A percentile compares a stretch with the other conserved stretches of the same genome.
These are phyloP conservation scores for Erebia aethiops DNA, from an alignment of 2,888 invertebrate species.

Conservation along the genomic window DNA sequence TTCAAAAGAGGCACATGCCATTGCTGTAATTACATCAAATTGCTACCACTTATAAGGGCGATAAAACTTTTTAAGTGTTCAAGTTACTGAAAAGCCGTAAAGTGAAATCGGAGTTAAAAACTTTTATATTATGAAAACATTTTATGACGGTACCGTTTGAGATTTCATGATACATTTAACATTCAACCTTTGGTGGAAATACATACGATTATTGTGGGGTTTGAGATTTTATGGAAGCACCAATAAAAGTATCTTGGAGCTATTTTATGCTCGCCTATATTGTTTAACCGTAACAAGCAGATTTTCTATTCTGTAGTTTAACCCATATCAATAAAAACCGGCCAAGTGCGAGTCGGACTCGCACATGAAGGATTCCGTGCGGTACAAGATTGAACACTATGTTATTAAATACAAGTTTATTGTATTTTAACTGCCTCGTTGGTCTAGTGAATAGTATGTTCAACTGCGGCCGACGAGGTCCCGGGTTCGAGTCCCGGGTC, in stretches of 20 bases:
- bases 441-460: no score
- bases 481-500: no score
- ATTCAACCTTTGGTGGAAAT: not conserved
- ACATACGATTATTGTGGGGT: not conserved
- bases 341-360: no score
- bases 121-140: constrained; percentile 19
- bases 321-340: no score
- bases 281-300: no score
- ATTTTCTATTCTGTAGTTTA: no score
- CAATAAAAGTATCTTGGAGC: not conserved
- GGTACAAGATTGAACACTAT: no score
- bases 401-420: no score
- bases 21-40: constrained; percentile 11
- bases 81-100: constrained; percentile 9
- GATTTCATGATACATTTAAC: constrained; percentile 22
- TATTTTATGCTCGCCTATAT: no score
- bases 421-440: no score
- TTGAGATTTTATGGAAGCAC: not conserved
- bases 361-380: no score
- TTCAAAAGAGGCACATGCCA: constrained; percentile 4
- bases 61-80: constrained; percentile 16
- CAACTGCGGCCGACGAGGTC: no score
- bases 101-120: constrained; percentile 19
- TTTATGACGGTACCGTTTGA: constrained; percentile 26
- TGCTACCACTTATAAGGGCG: constrained; percentile 3